phyloP scores from a whole-genome alignment of 2,888 invertebrate genomes.

The Cyclophora punctaria region DNA sequence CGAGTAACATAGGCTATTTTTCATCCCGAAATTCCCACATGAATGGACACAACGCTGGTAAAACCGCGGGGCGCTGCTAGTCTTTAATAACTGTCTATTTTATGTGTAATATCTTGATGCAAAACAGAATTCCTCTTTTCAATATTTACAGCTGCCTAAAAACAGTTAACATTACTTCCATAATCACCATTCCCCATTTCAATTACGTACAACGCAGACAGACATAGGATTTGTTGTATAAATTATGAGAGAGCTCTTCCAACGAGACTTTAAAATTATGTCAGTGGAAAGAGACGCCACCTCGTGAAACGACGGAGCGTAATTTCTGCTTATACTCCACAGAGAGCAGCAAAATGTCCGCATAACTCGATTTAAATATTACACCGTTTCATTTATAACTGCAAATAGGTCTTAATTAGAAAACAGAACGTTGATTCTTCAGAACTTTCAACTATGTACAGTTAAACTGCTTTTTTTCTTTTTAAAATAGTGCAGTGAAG shows the following conservation, averaged over 20 bases:
- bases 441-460: not conserved
- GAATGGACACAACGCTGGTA: no score
- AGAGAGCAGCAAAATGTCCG: conserved; percentile 20
- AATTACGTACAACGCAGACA: not conserved
- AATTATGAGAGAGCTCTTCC: conserved; percentile 19
- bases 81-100: no score
- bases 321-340: conserved; percentile 29
- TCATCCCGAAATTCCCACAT: no score
- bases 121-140: no score
- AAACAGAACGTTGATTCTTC: conserved; percentile 4
- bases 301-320: conserved; percentile 8
- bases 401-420: conserved; percentile 22
- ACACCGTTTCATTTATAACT: conserved; percentile 25
- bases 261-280: conserved; percentile 13
- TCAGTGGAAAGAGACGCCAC: conserved; percentile 4
- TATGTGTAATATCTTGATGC: no score
- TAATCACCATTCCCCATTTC: not conserved
- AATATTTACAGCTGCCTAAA: not conserved
- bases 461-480: not conserved
- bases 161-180: not conserved
- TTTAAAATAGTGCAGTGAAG: not conserved
- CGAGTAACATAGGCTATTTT: no score
- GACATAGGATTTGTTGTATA: conserved; percentile 13
- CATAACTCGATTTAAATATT: conserved; percentile 35
- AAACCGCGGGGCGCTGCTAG: no score